Evolutionary conservation across 2,797 vertebrate genomes (phyloP).

Genomic region (Premnoplex brunnescens): DNA sequence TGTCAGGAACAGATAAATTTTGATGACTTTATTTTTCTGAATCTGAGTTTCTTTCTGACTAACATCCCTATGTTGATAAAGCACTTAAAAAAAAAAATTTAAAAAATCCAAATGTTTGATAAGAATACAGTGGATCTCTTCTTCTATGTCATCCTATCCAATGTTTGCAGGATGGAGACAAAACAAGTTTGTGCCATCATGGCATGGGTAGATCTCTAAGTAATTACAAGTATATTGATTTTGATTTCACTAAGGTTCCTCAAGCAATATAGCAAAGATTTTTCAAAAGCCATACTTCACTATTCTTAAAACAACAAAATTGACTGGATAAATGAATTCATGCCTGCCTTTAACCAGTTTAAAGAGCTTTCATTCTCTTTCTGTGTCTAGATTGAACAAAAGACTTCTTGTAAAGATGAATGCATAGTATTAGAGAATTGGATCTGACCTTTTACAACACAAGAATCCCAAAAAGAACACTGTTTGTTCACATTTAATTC

Average conservation of each 20-base stretch:
- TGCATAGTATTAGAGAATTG: neutral
- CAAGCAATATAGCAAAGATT: neutral
- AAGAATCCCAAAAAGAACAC: neutral
- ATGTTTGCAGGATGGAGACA: neutral
- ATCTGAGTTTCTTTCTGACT: neutral
- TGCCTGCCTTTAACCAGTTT: constrained; percentile 29
- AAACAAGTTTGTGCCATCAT: neutral
- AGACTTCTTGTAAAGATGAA: constrained; percentile 15
- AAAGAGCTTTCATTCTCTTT: constrained; percentile 28
- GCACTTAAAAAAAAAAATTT: neutral
- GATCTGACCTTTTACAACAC: constrained; percentile 26
- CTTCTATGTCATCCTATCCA: neutral
- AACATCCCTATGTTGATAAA: neutral
- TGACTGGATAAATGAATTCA: neutral
- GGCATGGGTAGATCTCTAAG: neutral
- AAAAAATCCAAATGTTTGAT: neutral
- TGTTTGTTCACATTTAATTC: constrained; percentile 40
- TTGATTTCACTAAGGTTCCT: constrained; percentile 12
- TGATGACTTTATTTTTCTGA: neutral
- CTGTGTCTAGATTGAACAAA: neutral
- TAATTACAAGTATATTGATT: neutral
- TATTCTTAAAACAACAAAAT: constrained; percentile 9
- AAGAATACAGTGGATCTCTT: neutral
- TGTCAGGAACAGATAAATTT: neutral
- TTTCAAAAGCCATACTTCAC: neutral